Base-by-base conservation (phyloP, 2,113 vertebrate genomes). In the Ailuropoda melanoleuca region DNA sequence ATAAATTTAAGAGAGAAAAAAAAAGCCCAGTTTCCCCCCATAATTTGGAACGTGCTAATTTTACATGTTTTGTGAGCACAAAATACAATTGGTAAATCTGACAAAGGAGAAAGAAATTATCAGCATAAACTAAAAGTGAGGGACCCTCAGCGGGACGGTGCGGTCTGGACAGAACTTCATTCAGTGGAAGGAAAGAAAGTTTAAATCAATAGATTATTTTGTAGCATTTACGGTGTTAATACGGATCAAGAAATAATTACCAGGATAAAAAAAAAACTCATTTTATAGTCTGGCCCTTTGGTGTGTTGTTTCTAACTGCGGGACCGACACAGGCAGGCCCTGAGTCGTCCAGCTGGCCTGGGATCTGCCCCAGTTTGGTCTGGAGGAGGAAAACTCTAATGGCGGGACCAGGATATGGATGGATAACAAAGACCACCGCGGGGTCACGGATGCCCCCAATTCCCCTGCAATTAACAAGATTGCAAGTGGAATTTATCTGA, bases 1-100 rank as follows among this genome's bases (percentile, higher is more conserved):
- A 99, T 99, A 99, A 99, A 99, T 99, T 99, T 99, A 98, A 98
- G 98, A 98, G 96, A 84, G 72, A 46, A 17, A 64, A 97, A 98
- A 97, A 93, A 95, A 72, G 60, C 74, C 56, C 62, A 60, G 87
- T 97, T 95, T 96, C 91, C 62, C 96, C 81, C 75, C 43, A 48
- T 89, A 83, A 77, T 90, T 85, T 86, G 93, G 97, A 95, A 98
- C 96, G 93, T 97, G 97, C 96, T 98, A 19, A 96, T 97, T 97
- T 93, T 94, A 46, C 94, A 31, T 86, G 94, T 88, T 95, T 96
- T 97, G 90, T 75, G 95, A 86, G 60, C 94, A 97, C 95, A 87
- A 91, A 96, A 90, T 84, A 56, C 64, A 70, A 84, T 66, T 68
- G 64, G 68, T 82, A 95, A 98, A 95, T 74, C 82, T 92, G 62